Evolutionary conservation across 2,797 vertebrate genomes (phyloP).

Genomic region (Helostoma temminkii): DNA sequence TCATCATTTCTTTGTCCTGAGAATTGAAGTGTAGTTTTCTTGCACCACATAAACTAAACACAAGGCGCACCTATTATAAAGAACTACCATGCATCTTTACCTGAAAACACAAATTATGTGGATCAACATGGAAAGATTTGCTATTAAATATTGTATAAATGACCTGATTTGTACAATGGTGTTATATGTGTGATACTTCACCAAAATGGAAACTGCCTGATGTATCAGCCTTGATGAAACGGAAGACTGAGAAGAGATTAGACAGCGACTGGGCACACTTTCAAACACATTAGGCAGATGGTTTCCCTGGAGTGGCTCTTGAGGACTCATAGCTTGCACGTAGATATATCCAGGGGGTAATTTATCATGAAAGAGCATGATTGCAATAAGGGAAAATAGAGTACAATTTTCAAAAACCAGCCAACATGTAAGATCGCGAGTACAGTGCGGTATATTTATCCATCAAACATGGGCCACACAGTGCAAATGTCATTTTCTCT

Average conservation of each 20-base stretch:
- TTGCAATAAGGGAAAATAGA: slow-evolving; percentile 47
- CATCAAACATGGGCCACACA: slow-evolving; percentile 38
- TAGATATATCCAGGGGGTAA: slow-evolving; percentile 53
- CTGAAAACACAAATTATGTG: slow-evolving; percentile 14
- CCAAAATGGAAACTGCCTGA: slow-evolving; percentile 35
- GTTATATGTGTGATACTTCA: slow-evolving; percentile 15
- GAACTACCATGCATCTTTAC: slow-evolving; percentile 7
- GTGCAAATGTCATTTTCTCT: slow-evolving; percentile 32
- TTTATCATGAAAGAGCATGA: slow-evolving; percentile 58
- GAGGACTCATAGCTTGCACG: slow-evolving; percentile 52
- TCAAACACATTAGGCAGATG: slow-evolving; percentile 74
- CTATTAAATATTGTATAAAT: slow-evolving; percentile 10
- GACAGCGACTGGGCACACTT: slow-evolving; percentile 60
- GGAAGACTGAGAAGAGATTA: slow-evolving; percentile 50
- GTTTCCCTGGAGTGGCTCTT: slow-evolving; percentile 66
- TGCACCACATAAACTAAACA: slow-evolving; percentile 68
- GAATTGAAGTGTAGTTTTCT: neutral
- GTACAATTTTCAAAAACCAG: slow-evolving; percentile 32
- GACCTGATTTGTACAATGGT: neutral
- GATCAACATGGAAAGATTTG: slow-evolving; percentile 21
- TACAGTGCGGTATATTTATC: slow-evolving; percentile 9
- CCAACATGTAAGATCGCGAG: slow-evolving; percentile 9
- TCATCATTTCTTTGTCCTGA: slow-evolving; percentile 1
- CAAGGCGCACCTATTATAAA: slow-evolving; percentile 70
- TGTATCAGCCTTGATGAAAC: slow-evolving; percentile 45